A percentile compares a stretch with the other conserved stretches of the same genome.
Conservation (phyloP, 2,797 vertebrate genomes). For the Pteropus rufus region DNA sequence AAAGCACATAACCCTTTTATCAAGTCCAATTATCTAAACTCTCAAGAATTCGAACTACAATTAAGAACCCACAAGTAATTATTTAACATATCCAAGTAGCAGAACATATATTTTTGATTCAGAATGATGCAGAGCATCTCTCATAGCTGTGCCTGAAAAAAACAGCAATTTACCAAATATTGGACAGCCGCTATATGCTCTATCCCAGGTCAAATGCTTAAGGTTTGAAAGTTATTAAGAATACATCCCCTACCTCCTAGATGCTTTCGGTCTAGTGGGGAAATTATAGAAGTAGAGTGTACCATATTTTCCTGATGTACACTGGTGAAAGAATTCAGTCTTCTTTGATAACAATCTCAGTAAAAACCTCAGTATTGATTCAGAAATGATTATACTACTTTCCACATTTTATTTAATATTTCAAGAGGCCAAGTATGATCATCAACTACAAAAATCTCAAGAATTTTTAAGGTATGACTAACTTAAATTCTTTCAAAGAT, state of each 20-base stretch:
- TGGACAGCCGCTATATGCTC: background rate
- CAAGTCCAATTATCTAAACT: background rate
- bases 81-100: background rate
- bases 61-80: background rate
- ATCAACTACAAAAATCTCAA: slow-evolving; percentile 52
- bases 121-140: background rate
- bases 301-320: background rate
- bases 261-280: background rate
- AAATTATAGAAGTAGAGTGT: background rate
- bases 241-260: background rate
- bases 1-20: background rate
- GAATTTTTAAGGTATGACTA: slow-evolving; percentile 28
- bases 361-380: background rate
- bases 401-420: slow-evolving; percentile 13
- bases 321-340: background rate
- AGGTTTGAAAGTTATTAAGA: background rate
- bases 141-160: background rate
- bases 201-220: background rate
- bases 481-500: slow-evolving; percentile 34
- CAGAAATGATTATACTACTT: background rate
- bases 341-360: background rate
- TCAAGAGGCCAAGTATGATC: background rate
- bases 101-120: background rate
- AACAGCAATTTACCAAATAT: background rate
- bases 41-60: background rate